These are phyloP conservation scores for Myripristis murdjan DNA, from an alignment of 2,797 vertebrate species.

Conservation along the genomic window DNA sequence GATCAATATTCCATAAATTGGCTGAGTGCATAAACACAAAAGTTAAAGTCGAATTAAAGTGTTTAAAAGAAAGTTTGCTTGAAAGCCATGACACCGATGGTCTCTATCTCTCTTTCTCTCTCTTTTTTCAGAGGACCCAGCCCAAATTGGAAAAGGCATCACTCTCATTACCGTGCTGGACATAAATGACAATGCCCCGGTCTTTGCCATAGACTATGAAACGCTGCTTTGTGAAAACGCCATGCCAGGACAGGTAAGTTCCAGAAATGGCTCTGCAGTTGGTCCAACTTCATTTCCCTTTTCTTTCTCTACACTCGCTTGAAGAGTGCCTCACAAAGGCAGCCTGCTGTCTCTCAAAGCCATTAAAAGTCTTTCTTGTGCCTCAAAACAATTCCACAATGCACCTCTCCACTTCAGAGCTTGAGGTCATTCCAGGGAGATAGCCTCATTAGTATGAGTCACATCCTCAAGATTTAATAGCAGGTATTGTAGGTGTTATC, in stretches of 20 bases:
- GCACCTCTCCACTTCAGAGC: conserved; percentile 44
- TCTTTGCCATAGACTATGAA: conserved; percentile 95
- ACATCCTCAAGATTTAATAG: conserved; percentile 59
- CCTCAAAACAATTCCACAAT: conserved; percentile 53
- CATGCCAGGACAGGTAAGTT: conserved; percentile 90
- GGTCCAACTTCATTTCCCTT: conserved; percentile 17
- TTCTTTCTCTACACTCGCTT: conserved; percentile 18
- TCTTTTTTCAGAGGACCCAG: conserved; percentile 90
- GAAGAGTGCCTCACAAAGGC: conserved; percentile 63
- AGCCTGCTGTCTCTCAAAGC: conserved; percentile 60
- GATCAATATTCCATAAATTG: conserved; percentile 74
- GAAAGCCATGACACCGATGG: conserved; percentile 3
- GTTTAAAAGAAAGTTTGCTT: conserved; percentile 49
- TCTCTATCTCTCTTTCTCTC: conserved; percentile 17
- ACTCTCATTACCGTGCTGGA: conserved; percentile 93
- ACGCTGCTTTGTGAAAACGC: conserved; percentile 94
- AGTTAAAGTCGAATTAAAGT: conserved; percentile 42
- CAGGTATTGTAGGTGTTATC: conserved; percentile 58
- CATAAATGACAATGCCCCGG: conserved; percentile 96
- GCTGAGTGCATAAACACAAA: conserved; percentile 32
- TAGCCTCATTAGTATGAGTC: conserved; percentile 65
- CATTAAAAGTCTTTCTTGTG: conserved; percentile 64
- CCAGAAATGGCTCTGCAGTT: conserved; percentile 27
- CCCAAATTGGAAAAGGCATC: conserved; percentile 92
- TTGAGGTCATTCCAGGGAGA: conserved; percentile 61